Evolutionary conservation across 2,888 invertebrate genomes (phyloP).

Genomic region (Drosophila quinaria): DNA sequence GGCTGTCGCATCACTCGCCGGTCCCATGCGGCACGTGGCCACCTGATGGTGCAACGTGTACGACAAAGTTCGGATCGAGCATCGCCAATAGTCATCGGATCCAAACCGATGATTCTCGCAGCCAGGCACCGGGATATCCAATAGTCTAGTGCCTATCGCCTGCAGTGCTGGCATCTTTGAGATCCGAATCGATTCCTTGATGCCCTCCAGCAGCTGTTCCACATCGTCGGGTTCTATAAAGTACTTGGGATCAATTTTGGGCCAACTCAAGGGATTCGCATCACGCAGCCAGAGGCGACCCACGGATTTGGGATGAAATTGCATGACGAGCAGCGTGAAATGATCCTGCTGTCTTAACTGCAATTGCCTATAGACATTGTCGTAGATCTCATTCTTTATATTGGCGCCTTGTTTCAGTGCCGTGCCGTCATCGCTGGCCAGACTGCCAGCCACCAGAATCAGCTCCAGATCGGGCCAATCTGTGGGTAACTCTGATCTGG

Average conservation of each 20-base stretch:
- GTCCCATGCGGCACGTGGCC: conserved; percentile 91
- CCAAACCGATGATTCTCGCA: conserved; percentile 87
- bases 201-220: conserved; percentile 87
- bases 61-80: conserved; percentile 88
- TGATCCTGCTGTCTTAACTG: conserved; percentile 86
- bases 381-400: conserved; percentile 87
- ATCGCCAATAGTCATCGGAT: conserved; percentile 90
- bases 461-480: conserved; percentile 90
- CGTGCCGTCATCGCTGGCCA: conserved; percentile 88
- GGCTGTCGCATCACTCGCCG: conserved; percentile 87
- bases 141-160: conserved; percentile 87
- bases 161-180: conserved; percentile 88
- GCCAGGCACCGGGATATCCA: conserved; percentile 87
- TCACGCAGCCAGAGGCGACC: conserved; percentile 90
- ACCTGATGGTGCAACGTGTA: conserved; percentile 89
- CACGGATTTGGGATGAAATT: conserved; percentile 91
- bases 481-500: conserved; percentile 86
- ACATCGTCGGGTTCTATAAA: conserved; percentile 86
- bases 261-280: conserved; percentile 88
- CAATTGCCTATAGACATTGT: conserved; percentile 87
- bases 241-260: conserved; percentile 88
- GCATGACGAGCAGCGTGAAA: conserved; percentile 89
- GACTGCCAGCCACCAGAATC: conserved; percentile 88
- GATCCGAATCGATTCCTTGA: conserved; percentile 88
- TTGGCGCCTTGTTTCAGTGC: conserved; percentile 87